Evolutionary conservation across 2,113 vertebrate species (phyloP).

Genomic region (Lepisosteus osseus): DNA sequence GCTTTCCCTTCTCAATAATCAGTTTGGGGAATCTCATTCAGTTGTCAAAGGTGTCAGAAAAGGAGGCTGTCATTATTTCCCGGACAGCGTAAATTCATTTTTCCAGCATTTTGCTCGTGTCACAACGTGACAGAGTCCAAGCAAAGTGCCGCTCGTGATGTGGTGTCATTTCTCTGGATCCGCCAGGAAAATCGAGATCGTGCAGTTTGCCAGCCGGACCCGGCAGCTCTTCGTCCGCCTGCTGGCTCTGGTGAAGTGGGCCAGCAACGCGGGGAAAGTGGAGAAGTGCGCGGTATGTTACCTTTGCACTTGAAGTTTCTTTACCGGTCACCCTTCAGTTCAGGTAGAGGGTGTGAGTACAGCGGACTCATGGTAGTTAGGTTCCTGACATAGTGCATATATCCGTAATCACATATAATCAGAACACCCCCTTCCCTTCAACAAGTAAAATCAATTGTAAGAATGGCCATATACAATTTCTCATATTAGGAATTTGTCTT

Average conservation of each 20-base stretch:
- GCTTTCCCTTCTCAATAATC: neutral
- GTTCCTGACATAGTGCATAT: neutral
- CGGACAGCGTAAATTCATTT: no score
- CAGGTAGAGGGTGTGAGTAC: no score
- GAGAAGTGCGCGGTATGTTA: constrained; percentile 95
- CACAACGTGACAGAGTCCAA: no score
- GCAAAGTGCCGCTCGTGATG: neutral
- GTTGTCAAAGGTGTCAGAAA: no score
- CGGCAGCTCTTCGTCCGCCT: constrained; percentile 95
- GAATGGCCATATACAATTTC: no score
- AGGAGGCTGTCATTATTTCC: neutral
- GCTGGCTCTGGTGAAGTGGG: constrained; percentile 94
- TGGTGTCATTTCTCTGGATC: neutral
- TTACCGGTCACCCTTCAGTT: neutral
- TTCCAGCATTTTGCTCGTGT: no score
- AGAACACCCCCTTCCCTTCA: no score
- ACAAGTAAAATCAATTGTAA: no score
- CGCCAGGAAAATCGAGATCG: constrained; percentile 96
- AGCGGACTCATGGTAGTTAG: neutral
- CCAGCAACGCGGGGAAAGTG: constrained; percentile 96
- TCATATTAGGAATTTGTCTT: no score
- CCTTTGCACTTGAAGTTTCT: neutral
- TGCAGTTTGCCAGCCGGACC: constrained; percentile 96
- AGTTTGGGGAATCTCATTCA: neutral
- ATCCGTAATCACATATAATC: no score